phyloP scores from a whole-genome alignment of 1,140 invertebrate genomes.

The Bombus sylvicola region DNA sequence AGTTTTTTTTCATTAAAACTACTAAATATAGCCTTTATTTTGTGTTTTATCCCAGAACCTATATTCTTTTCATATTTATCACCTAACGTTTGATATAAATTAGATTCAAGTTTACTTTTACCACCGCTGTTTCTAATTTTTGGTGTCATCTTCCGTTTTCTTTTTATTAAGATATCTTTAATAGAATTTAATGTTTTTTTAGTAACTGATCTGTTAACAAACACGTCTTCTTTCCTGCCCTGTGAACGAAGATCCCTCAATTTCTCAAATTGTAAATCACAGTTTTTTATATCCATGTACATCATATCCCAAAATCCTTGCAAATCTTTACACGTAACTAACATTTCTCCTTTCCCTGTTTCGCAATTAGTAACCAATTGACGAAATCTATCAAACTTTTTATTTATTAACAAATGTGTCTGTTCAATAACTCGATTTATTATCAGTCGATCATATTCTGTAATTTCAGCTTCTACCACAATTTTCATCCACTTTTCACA shows the following conservation, averaged over 20 bases:
- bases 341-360: slow-evolving; percentile 83
- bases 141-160: slow-evolving; percentile 62
- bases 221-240: slow-evolving; percentile 82
- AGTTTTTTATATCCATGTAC: slow-evolving; percentile 85
- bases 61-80: slow-evolving; percentile 1
- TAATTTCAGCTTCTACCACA: slow-evolving; percentile 61
- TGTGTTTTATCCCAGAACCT: neutral
- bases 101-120: neutral
- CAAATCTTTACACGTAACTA: slow-evolving; percentile 86
- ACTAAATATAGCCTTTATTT: slow-evolving; percentile 1
- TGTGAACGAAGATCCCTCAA: slow-evolving; percentile 80
- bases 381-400: slow-evolving; percentile 88
- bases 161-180: slow-evolving; percentile 68
- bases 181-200: slow-evolving; percentile 71
- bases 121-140: neutral
- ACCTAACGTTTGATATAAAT: neutral
- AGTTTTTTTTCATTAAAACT: neutral
- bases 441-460: slow-evolving; percentile 83
- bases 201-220: slow-evolving; percentile 62
- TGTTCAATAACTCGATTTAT: slow-evolving; percentile 88
- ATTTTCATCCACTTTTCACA: slow-evolving; percentile 81
- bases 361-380: slow-evolving; percentile 87
- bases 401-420: slow-evolving; percentile 86
- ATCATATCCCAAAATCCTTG: slow-evolving; percentile 92
- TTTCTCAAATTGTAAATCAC: slow-evolving; percentile 83